A percentile compares a stretch with the other conserved stretches of the same genome.
Evolutionary conservation across 2,888 invertebrate species (phyloP).

Genomic region (Halictus ligatus): DNA sequence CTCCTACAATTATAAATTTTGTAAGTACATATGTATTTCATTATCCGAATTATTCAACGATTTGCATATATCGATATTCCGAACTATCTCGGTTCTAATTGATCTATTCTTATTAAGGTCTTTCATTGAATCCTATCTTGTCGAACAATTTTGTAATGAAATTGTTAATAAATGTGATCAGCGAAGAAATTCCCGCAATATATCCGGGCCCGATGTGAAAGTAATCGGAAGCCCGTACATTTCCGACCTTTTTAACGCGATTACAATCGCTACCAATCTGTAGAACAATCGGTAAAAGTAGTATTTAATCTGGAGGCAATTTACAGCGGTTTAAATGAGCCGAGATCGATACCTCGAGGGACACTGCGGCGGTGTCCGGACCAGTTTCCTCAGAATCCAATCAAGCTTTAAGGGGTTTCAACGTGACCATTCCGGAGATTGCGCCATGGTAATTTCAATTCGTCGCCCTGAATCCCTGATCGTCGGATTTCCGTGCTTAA

Average conservation of each 20-base stretch:
- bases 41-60: too few species aligned
- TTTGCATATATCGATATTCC: too few species aligned
- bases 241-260: background rate
- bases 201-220: background rate
- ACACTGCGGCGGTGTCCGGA: slow-evolving; percentile 31
- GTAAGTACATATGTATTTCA: too few species aligned
- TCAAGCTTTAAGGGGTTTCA: slow-evolving; percentile 62
- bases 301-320: slow-evolving; percentile 20
- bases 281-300: slow-evolving; percentile 20
- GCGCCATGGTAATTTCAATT: slow-evolving; percentile 57
- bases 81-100: too few species aligned
- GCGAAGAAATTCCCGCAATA: background rate
- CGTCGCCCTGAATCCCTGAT: slow-evolving; percentile 36
- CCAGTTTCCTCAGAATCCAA: slow-evolving; percentile 59
- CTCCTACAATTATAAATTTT: too few species aligned
- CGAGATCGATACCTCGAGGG: slow-evolving; percentile 55
- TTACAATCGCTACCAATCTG: background rate
- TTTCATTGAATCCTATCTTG: too few species aligned
- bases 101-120: too few species aligned
- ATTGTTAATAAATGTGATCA: background rate
- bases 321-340: slow-evolving; percentile 55
- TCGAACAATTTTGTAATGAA: background rate
- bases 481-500: slow-evolving; percentile 37
- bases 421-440: slow-evolving; percentile 55
- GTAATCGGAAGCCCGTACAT: background rate